Percentiles rank a stretch among this genome's conserved stretches.
Conservation (phyloP, 2,797 vertebrate genomes). For the Lacerta agilis region DNA sequence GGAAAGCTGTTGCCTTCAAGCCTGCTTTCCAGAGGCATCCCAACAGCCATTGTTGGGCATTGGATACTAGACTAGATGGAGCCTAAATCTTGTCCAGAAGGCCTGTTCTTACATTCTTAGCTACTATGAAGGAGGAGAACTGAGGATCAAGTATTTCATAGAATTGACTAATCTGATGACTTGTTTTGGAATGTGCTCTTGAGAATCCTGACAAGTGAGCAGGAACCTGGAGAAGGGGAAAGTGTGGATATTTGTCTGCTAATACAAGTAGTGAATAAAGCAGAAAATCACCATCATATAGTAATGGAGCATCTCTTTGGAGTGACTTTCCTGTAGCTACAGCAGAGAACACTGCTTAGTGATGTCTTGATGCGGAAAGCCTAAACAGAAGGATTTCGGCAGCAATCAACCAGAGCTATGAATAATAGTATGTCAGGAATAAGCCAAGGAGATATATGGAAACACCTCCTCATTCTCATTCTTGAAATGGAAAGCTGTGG, state of each 20-base stretch:
- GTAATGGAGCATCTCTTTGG: not conserved
- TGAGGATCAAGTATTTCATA: not conserved
- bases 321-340: slow-evolving; percentile 3
- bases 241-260: not conserved
- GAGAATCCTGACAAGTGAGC: not conserved
- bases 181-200: not conserved
- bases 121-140: not conserved
- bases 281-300: not conserved
- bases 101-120: not conserved
- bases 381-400: not conserved
- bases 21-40: not conserved
- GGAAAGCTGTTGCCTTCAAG: not conserved
- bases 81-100: not conserved
- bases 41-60: not conserved
- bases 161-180: not conserved
- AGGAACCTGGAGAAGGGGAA: not conserved
- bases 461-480: not conserved
- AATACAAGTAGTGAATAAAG: not conserved
- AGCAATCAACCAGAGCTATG: not conserved
- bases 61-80: too few relatives aligned
- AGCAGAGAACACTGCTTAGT: not conserved
- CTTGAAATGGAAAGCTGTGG: not conserved
- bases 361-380: not conserved
- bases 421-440: not conserved
- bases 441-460: not conserved